Base-by-base conservation (phyloP, 2,797 vertebrate species). In the Neosilurus mollespiculum region DNA sequence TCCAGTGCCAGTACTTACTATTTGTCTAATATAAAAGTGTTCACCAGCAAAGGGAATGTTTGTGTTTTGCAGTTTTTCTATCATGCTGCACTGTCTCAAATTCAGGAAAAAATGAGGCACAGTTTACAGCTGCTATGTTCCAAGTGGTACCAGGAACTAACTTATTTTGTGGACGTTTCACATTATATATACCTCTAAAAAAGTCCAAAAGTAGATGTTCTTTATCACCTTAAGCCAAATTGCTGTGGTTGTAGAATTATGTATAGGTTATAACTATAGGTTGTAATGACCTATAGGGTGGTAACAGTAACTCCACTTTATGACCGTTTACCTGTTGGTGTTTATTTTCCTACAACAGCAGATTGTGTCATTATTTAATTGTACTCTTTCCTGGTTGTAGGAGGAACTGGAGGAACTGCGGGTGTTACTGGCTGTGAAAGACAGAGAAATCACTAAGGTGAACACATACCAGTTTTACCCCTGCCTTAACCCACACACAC, bases 401-500 rank as follows among this genome's bases (percentile, higher is more conserved):
- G 90, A 88, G 10, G 91, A 94, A 79, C 89, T 94, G 34, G 90
- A 93, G 73, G 92, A 94, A 85, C 88, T 87, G 16, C 84, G 92
- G 56, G 70, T 92, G 18, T 76, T 90, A 71, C 65, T 94, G 88
- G 90, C 88, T 12, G 79, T 93, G 80, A 93, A 90, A 88, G 93
- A 94, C 85, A 90, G 87, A 90, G 94, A 94, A 82, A 90, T 92
- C 81, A 86, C 87, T 56, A 93, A 93, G 93, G 94, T 95, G 73
- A 67, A 89, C 83, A 54, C 22, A 34, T 37, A n/a, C 30, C n/a
- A 24, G 61, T 64, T 14, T 14, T 12, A 64, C 4, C n/a, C 61
- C 61, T 26, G 61, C 61, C 61, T 62, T 62, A 62, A 62, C 18
- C 18, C 18, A 11, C 59, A 10, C 22, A 10, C 22, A 61, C 22